Conservation (phyloP, 1,140 invertebrate species). For the Drosophila saltans region DNA sequence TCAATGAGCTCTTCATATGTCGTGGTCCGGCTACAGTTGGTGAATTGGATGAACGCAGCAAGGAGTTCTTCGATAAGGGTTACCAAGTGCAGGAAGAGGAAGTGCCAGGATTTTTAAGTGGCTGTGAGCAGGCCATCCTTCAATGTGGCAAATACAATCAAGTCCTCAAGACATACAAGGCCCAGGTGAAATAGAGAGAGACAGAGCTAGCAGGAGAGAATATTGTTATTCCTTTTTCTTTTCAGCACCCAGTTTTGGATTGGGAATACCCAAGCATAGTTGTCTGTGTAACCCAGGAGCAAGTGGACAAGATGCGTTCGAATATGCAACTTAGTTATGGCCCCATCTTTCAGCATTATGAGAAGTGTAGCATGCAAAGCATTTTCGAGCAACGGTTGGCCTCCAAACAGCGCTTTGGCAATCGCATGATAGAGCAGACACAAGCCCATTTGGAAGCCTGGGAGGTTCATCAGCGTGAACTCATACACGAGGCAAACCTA, state of each 20-base stretch:
- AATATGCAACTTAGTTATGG: constrained; percentile 38
- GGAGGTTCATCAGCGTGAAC: constrained; percentile 34
- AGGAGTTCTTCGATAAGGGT: constrained; percentile 77
- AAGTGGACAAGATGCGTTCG: constrained; percentile 50
- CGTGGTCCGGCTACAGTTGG: constrained; percentile 36
- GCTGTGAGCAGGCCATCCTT: constrained; percentile 68
- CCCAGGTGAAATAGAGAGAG: constrained; percentile 46
- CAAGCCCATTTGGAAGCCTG: constrained; percentile 55
- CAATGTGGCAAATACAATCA: constrained; percentile 81
- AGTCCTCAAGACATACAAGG: constrained; percentile 66
- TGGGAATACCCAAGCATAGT: constrained; percentile 54
- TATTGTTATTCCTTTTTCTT: background rate
- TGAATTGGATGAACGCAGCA: constrained; percentile 47
- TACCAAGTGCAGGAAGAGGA: constrained; percentile 52
- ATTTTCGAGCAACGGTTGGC: constrained; percentile 45
- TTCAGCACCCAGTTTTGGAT: constrained; percentile 68
- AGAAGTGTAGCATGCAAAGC: constrained; percentile 48
- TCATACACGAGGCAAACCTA: constrained; percentile 35
- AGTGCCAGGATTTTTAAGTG: constrained; percentile 68
- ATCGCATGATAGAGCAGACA: constrained; percentile 50
- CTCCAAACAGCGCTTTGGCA: constrained; percentile 40
- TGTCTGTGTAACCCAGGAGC: constrained; percentile 62
- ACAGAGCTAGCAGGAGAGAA: background rate
- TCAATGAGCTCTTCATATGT: constrained; percentile 72
- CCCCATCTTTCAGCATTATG: constrained; percentile 24